Evolutionary conservation across 2,113 vertebrate genomes (phyloP).

Genomic region (Pollimyrus isidori): DNA sequence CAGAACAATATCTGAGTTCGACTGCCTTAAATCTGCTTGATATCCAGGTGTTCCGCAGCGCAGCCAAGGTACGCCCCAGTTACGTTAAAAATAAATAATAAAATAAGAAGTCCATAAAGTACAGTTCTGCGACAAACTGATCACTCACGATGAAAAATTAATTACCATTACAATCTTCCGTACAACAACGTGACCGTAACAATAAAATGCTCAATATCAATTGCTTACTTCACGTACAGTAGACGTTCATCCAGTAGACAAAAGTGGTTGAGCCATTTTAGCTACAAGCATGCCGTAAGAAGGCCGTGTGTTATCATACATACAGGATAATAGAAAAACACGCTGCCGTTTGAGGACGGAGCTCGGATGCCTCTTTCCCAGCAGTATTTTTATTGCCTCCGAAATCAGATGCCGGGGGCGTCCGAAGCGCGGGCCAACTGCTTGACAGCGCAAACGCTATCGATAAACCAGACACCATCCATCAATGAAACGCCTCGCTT

Average conservation of each 20-base stretch:
- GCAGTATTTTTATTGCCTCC: not conserved
- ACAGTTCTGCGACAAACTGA: not conserved
- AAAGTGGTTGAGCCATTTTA: not conserved
- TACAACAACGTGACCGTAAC: not conserved
- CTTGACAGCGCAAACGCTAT: not conserved
- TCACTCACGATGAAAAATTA: not conserved
- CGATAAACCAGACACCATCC: not conserved
- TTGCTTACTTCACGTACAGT: not conserved
- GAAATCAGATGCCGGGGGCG: not conserved
- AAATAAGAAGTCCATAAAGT: not conserved
- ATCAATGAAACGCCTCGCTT: not conserved
- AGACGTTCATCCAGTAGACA: not conserved
- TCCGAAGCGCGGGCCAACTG: not conserved
- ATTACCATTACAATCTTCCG: not conserved
- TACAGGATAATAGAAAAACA: not conserved
- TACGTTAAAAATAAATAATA: not conserved
- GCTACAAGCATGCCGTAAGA: not conserved
- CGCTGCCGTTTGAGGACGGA: not conserved
- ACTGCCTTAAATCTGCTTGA: not conserved
- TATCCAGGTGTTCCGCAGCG: not conserved
- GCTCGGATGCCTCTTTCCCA: not conserved
- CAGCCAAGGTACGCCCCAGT: not conserved
- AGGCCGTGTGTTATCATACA: not conserved
- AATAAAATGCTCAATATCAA: not conserved
- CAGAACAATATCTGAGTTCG: not conserved